These are phyloP conservation scores for Sturnira hondurensis DNA, from an alignment of 2,113 vertebrate species.

Conservation along the genomic window DNA sequence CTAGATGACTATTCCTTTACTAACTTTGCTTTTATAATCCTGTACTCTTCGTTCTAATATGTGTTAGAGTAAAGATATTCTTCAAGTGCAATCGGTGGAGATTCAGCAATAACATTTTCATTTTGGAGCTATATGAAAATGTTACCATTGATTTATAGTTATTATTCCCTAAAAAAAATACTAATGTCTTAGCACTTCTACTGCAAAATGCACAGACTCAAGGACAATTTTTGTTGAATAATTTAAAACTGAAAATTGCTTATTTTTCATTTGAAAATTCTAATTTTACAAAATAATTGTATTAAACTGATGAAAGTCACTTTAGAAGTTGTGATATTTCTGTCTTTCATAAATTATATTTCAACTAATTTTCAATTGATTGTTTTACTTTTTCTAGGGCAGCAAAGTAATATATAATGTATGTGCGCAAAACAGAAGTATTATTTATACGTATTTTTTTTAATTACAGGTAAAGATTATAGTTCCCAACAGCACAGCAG, in stretches of 20 bases:
- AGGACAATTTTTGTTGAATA: conserved; percentile 48
- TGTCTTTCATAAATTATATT: conserved; percentile 65
- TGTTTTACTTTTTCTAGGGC: conserved; percentile 82
- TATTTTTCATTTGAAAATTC: conserved; percentile 59
- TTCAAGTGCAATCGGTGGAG: conserved; percentile 6
- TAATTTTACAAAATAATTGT: conserved; percentile 35
- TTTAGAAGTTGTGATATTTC: conserved; percentile 67
- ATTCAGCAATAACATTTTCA: not conserved
- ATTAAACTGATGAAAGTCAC: conserved; percentile 70
- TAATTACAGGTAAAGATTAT: conserved; percentile 93
- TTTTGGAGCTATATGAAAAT: conserved; percentile 43
- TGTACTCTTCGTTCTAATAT: not conserved
- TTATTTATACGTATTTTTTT: conserved; percentile 89
- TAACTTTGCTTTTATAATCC: conserved; percentile 25
- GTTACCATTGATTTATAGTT: conserved; percentile 11
- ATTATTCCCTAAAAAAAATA: not conserved
- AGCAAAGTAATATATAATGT: conserved; percentile 83
- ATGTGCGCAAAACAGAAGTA: conserved; percentile 84
- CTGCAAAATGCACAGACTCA: conserved; percentile 49
- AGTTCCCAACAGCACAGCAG: conserved; percentile 93
- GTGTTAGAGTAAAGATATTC: conserved; percentile 31
- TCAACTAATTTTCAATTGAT: conserved; percentile 77
- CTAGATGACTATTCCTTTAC: not conserved
- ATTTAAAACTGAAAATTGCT: conserved; percentile 56
- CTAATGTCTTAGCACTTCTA: conserved; percentile 41